These are phyloP conservation scores for Palythoa caribaeorum DNA, from an alignment of 92 coral and sea anemone species.

Conservation along the genomic window DNA sequence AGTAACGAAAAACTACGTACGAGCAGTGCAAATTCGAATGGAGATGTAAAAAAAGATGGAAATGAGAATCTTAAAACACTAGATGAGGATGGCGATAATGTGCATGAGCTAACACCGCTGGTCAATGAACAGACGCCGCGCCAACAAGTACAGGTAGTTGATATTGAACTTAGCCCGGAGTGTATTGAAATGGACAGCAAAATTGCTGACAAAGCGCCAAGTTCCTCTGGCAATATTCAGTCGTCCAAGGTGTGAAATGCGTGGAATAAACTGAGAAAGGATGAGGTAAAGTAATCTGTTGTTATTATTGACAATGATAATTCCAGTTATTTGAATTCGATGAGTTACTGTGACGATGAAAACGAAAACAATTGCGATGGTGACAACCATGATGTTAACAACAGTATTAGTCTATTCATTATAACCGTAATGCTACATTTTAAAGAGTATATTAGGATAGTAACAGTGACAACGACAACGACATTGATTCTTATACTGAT, in stretches of 20 bases:
- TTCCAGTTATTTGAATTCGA: too few species aligned
- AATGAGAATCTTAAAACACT: slow-evolving; percentile 27
- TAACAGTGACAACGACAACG: not conserved
- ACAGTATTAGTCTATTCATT: too few species aligned
- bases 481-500: not conserved
- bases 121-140: slow-evolving; percentile 21
- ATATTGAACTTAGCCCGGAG: slow-evolving; percentile 30
- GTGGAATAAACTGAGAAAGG: not conserved
- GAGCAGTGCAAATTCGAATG: slow-evolving; percentile 51
- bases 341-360: not conserved
- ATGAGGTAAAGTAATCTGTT: not conserved
- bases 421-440: too few species aligned
- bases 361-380: not conserved
- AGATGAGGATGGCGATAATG: not conserved
- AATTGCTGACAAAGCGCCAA: not conserved
- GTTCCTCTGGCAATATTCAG: not conserved
- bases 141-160: not conserved
- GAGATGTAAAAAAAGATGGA: slow-evolving; percentile 54
- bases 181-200: slow-evolving; percentile 37
- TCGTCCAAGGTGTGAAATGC: slow-evolving; percentile 31
- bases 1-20: slow-evolving; percentile 8
- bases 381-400: not conserved
- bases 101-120: slow-evolving; percentile 29
- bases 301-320: not conserved
- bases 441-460: not conserved